Evolutionary conservation across 2,113 vertebrate genomes (phyloP), one percentile per base, ranked within the genome.

Genomic region (Conger conger): DNA sequence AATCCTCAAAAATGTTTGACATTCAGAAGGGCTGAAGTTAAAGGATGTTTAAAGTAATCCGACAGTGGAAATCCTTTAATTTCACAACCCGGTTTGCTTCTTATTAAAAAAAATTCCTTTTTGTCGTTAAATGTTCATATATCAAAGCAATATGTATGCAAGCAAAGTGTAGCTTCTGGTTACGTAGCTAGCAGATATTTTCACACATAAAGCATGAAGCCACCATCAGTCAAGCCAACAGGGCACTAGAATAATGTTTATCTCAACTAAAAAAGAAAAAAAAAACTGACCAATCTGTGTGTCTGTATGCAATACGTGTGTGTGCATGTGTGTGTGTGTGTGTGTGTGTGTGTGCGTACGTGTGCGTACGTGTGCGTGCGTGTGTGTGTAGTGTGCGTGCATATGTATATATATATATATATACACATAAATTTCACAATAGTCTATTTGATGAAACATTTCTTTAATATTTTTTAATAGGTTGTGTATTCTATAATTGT

Each of bases 381-480:
- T 80, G 23, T 84, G 82, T 60, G 36, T 82, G 78, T 79, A n/a
- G 2, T 83, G 45, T 79, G 82, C 20, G 78, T 76, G 79, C 79
- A 33, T 84, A 84, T 54, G 42, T 82, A 82, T 79, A 18, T 83
- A 60, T 82, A 86, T 27, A 82, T 73, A 85, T 63, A 60, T 76
- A 73, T 53, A 27, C 82, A 79, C 38, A 78, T 76, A 27, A 8
- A 82, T 13, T 13, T 30, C 68, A 73, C 63, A 78, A 17, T 73
- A 73, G 30, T 33, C 27, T 73, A 73, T 73, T 7, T 73, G 68
- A 23, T 73, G 68, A 84, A 80, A 76, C 45, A 33, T 78, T 82
- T 76, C 53, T 87, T 87, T 37, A 27, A 81, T 77, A 84, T 81
- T 87, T 50, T 60, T 82, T 84, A 63, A 79, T n/a, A 53, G 79